Evolutionary conservation across 2,888 invertebrate genomes (phyloP), one percentile per base, ranked within the genome.

Genomic region (Sialis lutaria): DNA sequence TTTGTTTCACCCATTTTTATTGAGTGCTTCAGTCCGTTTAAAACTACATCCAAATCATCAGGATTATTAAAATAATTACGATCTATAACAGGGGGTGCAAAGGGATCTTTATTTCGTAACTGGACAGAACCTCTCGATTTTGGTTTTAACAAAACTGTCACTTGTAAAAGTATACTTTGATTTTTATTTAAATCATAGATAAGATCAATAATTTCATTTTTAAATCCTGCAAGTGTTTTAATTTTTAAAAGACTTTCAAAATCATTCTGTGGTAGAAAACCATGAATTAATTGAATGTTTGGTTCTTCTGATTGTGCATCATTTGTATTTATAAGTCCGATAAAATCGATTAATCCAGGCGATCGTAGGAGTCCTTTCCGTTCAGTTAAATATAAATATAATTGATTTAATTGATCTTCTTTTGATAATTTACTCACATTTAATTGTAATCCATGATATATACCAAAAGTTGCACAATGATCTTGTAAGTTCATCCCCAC

Each of bases 401-500:
- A 44, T 32, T 63, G 61, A 1, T 60, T 54, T 2, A 60, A 13
- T 10, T 51, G 40, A 4, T 40, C 31, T 1, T 47, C 48, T 39
- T 7, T 37, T n/a, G n/a, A 8, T 37, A 10, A 10, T 7, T 44
- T 34, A 10, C 5, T 7, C 7, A 30, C 7, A 12, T 41, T 40
- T 7, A 12, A 33, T 30, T 46, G 22, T 22, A 22, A 22, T 2
- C 22, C 22, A 4, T 22, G 22, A 22, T 2, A 22, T 22, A 22
- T 22, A 22, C 22, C 22, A 22, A 22, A 22, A 22, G 22, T 22
- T 2, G 64, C 54, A 0, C 68, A 47, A 53, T 75, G 75, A 55
- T 75, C 74, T 53, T 74, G 72, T 6, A 76, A 61, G 54, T 75
- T 74, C 47, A 64, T 56, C 2, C 75, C 76, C 1, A 76, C 75